Base-by-base conservation (phyloP, 2,888 invertebrate species). In the Diaphora mendica region DNA sequence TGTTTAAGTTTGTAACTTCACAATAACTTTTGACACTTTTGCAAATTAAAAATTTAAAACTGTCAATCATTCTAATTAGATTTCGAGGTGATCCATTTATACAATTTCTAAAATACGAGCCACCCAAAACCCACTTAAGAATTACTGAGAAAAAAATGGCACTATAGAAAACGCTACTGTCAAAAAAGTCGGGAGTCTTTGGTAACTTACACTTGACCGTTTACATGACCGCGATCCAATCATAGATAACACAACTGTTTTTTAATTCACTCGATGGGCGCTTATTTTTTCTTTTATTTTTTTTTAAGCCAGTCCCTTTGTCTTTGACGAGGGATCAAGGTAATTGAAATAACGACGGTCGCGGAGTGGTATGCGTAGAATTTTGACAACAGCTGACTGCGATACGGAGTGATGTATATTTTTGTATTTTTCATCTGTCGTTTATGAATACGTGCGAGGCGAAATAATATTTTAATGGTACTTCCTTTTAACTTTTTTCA, bases 261-360 rank as follows among this genome's bases (percentile, higher is more conserved):
- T 90, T 89, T 87, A 88, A 90, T 91, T 90, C 87, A 76, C 77
- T 78, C 87, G 76, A 79, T 81, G 83, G 77, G 85, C 89, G 87
- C 89, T 90, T 88, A 87, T 88, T 88, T 86, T 86, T 86, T 87
- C 87, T 83, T 88, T 89, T 90, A 68, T n/a, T 89, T 88, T 80
- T 91, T 59, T 90, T 88, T 84, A 89, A 93, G 95, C 94, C 95
- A 94, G 91, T 89, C 91, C 94, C 92, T 95, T 95, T 95, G 95
- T 95, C 93, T 95, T 94, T 95, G 95, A 95, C 94, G 93, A 94
- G 92, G 95, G 95, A 91, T 90, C 82, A 84, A 84, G 88, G 93
- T 95, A 95, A 95, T 95, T 95, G 95, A 95, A 95, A 95, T 95
- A 95, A 95, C 94, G 94, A 94, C 89, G 92, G 91, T 89, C 92